Conservation (phyloP, 1,140 invertebrate species). For the Helicoverpa zea region DNA sequence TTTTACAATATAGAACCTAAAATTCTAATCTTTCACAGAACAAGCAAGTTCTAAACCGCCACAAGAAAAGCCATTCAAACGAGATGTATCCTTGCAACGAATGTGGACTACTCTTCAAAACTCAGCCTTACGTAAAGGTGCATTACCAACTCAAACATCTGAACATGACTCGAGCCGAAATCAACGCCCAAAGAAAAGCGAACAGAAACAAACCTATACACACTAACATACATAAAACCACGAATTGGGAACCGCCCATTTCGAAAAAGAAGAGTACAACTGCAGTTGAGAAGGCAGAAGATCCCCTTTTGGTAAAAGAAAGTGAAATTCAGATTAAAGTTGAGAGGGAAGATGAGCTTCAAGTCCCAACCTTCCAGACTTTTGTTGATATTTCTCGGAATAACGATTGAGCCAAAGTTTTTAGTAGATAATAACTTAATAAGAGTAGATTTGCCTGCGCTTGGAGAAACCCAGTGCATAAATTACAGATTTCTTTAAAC, state of each 20-base stretch:
- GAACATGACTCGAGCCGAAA: slow-evolving; percentile 66
- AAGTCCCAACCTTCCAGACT: slow-evolving; percentile 62
- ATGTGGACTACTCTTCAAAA: slow-evolving; percentile 67
- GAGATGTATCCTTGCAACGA: slow-evolving; percentile 65
- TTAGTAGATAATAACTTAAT: too few species aligned
- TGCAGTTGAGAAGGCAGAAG: neutral
- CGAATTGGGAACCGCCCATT: slow-evolving; percentile 8
- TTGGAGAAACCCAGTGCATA: too few species aligned
- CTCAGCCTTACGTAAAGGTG: slow-evolving; percentile 66
- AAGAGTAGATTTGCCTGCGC: too few species aligned
- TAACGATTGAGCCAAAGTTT: neutral
- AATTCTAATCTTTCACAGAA: slow-evolving; percentile 56
- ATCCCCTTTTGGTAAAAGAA: slow-evolving; percentile 4
- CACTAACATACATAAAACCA: slow-evolving; percentile 18
- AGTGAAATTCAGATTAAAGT: slow-evolving; percentile 48
- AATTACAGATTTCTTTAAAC: too few species aligned
- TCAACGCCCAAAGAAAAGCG: slow-evolving; percentile 54
- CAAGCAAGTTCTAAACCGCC: slow-evolving; percentile 67
- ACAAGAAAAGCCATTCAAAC: slow-evolving; percentile 62
- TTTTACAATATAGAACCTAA: neutral
- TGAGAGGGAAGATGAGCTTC: slow-evolving; percentile 33
- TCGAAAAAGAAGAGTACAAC: neutral
- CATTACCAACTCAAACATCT: slow-evolving; percentile 69
- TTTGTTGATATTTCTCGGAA: slow-evolving; percentile 62
- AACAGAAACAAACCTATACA: slow-evolving; percentile 17